Evolutionary conservation across 35 echinoderm and acorn worm genomes (phyloP).

Genomic region (Antedon bifida): DNA sequence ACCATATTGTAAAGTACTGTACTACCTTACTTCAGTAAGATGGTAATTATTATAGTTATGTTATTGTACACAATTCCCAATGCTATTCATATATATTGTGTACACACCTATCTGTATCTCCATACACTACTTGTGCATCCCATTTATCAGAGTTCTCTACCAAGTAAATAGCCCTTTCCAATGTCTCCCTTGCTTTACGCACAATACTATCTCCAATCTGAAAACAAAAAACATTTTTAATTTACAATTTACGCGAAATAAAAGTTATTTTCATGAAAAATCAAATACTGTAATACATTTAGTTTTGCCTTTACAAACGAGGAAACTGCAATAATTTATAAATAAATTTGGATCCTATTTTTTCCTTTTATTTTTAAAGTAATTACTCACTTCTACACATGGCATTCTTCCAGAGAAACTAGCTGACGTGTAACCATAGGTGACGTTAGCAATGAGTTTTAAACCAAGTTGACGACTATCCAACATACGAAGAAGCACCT

Average conservation of each 20-base stretch:
- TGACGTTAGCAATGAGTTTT: slow-evolving; percentile 88
- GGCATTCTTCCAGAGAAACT: slow-evolving; percentile 93
- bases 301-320: too few species aligned
- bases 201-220: slow-evolving; percentile 96
- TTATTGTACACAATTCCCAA: too few species aligned
- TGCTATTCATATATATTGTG: too few species aligned
- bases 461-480: slow-evolving; percentile 80
- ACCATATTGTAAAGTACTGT: too few species aligned
- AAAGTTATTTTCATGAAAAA: too few species aligned
- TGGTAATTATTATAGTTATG: too few species aligned
- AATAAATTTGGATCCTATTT: too few species aligned
- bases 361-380: not conserved
- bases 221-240: not conserved
- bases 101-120: slow-evolving; percentile 97
- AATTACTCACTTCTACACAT: slow-evolving; percentile 64
- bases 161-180: slow-evolving; percentile 65
- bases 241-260: too few species aligned
- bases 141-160: slow-evolving; percentile 63
- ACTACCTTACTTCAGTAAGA: too few species aligned
- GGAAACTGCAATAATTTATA: too few species aligned
- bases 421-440: slow-evolving; percentile 89
- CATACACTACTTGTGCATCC: slow-evolving; percentile 83
- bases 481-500: slow-evolving; percentile 60
- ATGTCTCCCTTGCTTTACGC: slow-evolving; percentile 76
- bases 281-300: too few species aligned